Percentiles rank a stretch among this genome's conserved stretches.
Evolutionary conservation across 2,797 vertebrate species (phyloP).

Genomic region (Euthynnus affinis): DNA sequence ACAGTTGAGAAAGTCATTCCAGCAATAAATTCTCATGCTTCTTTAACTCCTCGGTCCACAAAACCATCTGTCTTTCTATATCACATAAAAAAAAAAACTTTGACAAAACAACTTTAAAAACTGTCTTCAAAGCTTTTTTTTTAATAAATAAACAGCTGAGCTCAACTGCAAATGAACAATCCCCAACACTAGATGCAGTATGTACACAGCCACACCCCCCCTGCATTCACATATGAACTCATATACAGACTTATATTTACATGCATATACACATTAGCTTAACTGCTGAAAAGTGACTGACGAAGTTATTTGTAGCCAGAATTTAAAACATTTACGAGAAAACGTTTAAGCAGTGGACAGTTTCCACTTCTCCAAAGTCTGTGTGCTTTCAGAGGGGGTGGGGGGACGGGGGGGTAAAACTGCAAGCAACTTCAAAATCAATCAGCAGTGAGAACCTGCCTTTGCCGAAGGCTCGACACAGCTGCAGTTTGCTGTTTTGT

Average conservation of each 20-base stretch:
- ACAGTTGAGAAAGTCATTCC: background rate
- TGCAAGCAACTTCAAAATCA: constrained; percentile 46
- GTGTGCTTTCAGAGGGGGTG: background rate
- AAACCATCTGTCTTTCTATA: constrained; percentile 4
- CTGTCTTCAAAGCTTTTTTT: constrained; percentile 18
- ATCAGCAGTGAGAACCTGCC: constrained; percentile 43
- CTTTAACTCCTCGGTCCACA: constrained; percentile 20
- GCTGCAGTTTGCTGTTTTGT: constrained; percentile 68
- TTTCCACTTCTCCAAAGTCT: constrained; percentile 35
- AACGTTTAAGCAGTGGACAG: constrained; percentile 10
- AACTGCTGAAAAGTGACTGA: constrained; percentile 34
- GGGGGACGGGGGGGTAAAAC: background rate
- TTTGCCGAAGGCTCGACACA: constrained; percentile 47
- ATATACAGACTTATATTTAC: constrained; percentile 4
- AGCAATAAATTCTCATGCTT: constrained; percentile 24
- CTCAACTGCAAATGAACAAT: constrained; percentile 53
- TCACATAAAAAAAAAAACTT: constrained; percentile 38
- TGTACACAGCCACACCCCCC: background rate
- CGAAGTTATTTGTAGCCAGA: constrained; percentile 35
- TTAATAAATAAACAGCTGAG: constrained; percentile 57
- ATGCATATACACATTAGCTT: constrained; percentile 18
- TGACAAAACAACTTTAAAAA: constrained; percentile 24
- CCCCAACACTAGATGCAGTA: constrained; percentile 28
- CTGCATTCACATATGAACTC: constrained; percentile 2
- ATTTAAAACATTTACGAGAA: constrained; percentile 60